These are phyloP conservation scores for Parochlus steinenii DNA, from an alignment of 2,888 invertebrate species.

Conservation along the genomic window DNA sequence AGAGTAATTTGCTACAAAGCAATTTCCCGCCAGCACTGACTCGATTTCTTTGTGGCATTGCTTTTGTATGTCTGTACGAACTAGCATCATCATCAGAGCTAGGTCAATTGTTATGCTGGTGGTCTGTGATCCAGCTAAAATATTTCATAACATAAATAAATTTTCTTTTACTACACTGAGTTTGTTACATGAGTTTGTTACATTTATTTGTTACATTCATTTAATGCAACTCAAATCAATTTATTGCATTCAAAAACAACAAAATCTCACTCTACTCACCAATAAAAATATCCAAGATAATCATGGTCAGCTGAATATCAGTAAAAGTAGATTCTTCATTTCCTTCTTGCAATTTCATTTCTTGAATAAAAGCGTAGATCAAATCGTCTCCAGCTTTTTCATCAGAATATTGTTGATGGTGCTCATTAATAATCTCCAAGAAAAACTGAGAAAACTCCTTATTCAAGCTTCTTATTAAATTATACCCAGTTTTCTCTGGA, in stretches of 20 bases:
- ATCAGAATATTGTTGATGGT: constrained; percentile 31
- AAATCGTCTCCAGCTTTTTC: constrained; percentile 35
- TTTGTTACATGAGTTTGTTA: too few species aligned
- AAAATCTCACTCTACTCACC: too few species aligned
- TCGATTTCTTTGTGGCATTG: constrained; percentile 39
- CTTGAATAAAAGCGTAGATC: constrained; percentile 44
- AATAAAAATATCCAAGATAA: constrained; percentile 49
- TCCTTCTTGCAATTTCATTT: constrained; percentile 33
- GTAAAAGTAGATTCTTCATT: constrained; percentile 20
- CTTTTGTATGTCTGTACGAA: constrained; percentile 39
- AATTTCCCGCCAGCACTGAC: constrained; percentile 20
- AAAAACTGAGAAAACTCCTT: constrained; percentile 35
- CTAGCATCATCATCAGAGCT: constrained; percentile 39
- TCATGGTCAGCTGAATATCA: constrained; percentile 46
- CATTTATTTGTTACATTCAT: too few species aligned
- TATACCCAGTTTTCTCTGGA: constrained; percentile 43
- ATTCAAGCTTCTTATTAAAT: constrained; percentile 38
- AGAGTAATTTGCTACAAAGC: constrained; percentile 20
- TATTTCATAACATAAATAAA: too few species aligned
- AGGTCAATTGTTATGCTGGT: constrained; percentile 45
- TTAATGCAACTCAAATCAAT: too few species aligned
- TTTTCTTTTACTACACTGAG: too few species aligned
- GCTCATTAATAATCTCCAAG: constrained; percentile 38
- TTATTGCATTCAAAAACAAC: too few species aligned
- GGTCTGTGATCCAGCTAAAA: constrained; percentile 47